These are phyloP conservation scores for Pteropus alecto DNA, from an alignment of 2,113 vertebrate species.

Conservation along the genomic window DNA sequence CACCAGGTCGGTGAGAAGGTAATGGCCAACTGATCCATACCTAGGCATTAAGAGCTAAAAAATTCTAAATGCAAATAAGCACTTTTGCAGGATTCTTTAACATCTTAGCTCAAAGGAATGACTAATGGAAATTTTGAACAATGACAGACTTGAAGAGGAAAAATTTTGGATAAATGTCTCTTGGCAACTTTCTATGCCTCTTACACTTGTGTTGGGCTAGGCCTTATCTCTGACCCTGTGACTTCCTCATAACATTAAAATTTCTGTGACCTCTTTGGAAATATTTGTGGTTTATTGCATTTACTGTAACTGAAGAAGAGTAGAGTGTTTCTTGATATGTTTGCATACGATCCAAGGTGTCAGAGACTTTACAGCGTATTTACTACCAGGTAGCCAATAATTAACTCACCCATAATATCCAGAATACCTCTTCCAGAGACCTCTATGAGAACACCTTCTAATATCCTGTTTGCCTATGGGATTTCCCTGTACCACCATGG, in stretches of 20 bases:
- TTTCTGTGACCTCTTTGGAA: constrained; percentile 27
- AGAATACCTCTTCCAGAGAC: not conserved
- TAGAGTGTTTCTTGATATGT: not conserved
- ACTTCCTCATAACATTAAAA: constrained; percentile 8
- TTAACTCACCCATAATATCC: not conserved
- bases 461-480: not conserved
- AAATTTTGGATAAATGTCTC: not conserved
- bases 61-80: not conserved
- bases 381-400: not conserved
- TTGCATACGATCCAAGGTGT: not conserved
- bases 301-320: not conserved
- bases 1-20: not conserved
- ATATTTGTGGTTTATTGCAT: not conserved
- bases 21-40: not conserved
- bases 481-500: constrained; percentile 64
- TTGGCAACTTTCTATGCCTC: not conserved
- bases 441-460: not conserved
- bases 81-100: constrained; percentile 15
- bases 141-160: not conserved
- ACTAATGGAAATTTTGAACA: not conserved
- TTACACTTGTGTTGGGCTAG: not conserved
- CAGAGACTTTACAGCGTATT: not conserved
- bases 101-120: not conserved
- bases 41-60: not conserved
- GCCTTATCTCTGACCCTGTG: not conserved